These are phyloP conservation scores for Nesogale talazaci DNA, from an alignment of 2,113 vertebrate species.

Conservation along the genomic window DNA sequence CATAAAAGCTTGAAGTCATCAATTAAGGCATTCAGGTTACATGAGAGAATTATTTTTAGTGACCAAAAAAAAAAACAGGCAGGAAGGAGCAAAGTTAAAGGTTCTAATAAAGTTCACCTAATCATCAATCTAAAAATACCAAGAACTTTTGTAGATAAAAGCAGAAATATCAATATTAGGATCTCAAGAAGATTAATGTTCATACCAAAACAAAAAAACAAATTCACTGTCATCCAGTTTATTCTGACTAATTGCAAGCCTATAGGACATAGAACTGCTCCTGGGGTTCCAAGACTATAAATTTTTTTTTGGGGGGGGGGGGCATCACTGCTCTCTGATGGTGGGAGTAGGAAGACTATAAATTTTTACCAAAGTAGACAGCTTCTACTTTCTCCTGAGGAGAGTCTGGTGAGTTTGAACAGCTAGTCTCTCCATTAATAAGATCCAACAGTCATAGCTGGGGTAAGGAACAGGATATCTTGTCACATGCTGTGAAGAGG, in stretches of 20 bases:
- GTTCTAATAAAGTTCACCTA: neutral
- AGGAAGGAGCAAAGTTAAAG: neutral
- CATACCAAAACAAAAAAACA: no score
- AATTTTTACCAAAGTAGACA: no score
- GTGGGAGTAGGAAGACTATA: no score
- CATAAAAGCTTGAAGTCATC: neutral
- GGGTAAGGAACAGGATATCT: constrained; percentile 23
- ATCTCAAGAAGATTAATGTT: neutral
- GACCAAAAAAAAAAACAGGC: neutral
- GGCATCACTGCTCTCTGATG: no score
- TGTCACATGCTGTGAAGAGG: neutral
- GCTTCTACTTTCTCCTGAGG: no score
- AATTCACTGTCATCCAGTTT: no score
- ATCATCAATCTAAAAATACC: constrained; percentile 16
- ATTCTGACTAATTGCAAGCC: no score
- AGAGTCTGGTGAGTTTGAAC: no score
- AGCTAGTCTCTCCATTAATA: no score
- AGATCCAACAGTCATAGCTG: neutral
- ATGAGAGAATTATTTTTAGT: neutral
- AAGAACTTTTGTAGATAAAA: neutral
- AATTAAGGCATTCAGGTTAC: neutral
- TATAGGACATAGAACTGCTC: no score
- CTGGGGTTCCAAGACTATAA: no score
- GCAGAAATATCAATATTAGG: neutral
- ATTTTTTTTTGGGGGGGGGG: no score